These are phyloP conservation scores for Coreius guichenoti DNA, from an alignment of 2,797 vertebrate species.

Conservation along the genomic window DNA sequence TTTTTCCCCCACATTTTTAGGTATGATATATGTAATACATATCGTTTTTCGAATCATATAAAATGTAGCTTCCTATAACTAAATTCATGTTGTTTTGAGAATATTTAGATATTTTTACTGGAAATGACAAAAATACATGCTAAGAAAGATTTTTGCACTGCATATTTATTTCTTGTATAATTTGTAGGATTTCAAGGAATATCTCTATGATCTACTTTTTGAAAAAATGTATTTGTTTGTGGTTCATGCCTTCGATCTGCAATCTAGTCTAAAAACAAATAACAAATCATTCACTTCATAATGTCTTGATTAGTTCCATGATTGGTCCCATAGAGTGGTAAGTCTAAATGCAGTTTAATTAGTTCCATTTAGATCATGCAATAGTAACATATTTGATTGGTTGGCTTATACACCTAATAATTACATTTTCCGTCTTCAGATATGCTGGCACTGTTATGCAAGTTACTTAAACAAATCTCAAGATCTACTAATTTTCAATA, in stretches of 20 bases:
- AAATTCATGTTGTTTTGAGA: background rate
- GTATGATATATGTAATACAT: background rate
- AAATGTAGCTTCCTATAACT: background rate
- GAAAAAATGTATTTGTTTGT: background rate
- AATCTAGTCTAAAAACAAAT: constrained; percentile 13
- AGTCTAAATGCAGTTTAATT: constrained; percentile 27
- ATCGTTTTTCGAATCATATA: background rate
- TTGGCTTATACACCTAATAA: constrained; percentile 2
- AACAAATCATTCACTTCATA: constrained; percentile 8
- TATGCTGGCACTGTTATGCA: background rate
- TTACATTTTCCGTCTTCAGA: background rate
- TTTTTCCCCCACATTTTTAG: background rate
- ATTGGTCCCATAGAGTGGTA: constrained; percentile 10
- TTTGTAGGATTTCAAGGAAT: background rate
- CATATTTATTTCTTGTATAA: background rate
- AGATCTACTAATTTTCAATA: background rate
- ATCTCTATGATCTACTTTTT: background rate
- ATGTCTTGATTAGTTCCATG: background rate
- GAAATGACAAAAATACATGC: background rate
- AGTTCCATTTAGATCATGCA: constrained; percentile 22
- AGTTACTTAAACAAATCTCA: constrained; percentile 6
- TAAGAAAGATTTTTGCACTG: background rate
- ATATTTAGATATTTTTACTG: background rate
- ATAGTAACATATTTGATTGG: constrained; percentile 14
- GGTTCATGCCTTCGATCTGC: background rate